Base-by-base conservation (phyloP, 1,140 invertebrate species). In the Cherax destructor region DNA sequence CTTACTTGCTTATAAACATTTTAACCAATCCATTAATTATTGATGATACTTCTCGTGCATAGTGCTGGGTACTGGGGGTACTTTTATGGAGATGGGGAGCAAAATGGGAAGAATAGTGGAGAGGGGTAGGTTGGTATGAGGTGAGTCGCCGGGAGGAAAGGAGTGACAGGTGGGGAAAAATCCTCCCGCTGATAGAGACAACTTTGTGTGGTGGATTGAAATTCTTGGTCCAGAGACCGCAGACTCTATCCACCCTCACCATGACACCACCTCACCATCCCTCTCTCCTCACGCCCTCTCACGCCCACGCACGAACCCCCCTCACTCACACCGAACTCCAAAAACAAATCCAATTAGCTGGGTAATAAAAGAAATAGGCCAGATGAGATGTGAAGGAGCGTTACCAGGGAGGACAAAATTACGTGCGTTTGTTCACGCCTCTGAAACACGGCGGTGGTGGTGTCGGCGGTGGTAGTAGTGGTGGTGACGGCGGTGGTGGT, bases 201-300 rank as follows among this genome's bases (percentile, higher is more conserved):
- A 89, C 87, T 89, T 87, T 87, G 85, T 83, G 87, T 47, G 86
- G 65, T 47, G 87, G 87, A 89, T 89, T 89, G 87, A 89, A 89
- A 89, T 89, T 89, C 78, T 89, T 83, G 79, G 79, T 83, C 80
- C 30, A 49, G 80, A 41, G 61, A 89, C 87, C 87, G 87, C 87
- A 89, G 87, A 89, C 87, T 89, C 59, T 89, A 49, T 76, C 7
- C 5, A 24, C 11, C 69, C 24, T 7, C 7, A 74, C 24, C 5
- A 6, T 74, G 5, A 74, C 9, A 74, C 24, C 69, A 30, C 16
- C 9, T 74, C 30, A 9, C 30, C 24, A 9, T 30, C 7, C 9
- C 16, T 74, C 24, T 6, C 16, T 30, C 24, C 30, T 7, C 69
- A 74, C 18, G 30, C 11, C 13, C 13, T 65, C 18, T 3, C 61